Conservation (phyloP, 37 sponge, comb jelly and placozoan species). For the Beroe forskalii region DNA sequence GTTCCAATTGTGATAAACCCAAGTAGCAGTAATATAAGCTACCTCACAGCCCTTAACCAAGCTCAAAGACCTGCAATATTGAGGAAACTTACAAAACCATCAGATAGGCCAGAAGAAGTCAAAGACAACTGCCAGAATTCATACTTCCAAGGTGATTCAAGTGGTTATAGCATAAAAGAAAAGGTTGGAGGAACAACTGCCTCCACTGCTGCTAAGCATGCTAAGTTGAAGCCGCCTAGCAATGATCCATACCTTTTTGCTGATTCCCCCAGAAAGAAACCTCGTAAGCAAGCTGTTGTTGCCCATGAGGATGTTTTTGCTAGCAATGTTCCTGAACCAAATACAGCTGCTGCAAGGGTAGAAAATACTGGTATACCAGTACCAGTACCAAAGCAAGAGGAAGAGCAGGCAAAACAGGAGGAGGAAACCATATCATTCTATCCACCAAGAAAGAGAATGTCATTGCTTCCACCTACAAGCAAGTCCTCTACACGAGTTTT, state of each 20-base stretch:
- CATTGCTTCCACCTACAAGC: neutral
- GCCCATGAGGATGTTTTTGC: constrained; percentile 56
- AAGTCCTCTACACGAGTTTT: constrained; percentile 12
- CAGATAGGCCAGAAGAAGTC: neutral
- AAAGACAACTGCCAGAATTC: constrained; percentile 6
- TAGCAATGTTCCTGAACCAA: constrained; percentile 31
- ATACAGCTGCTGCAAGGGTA: neutral
- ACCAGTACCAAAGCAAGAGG: neutral
- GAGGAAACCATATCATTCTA: constrained; percentile 38
- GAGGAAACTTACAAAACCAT: constrained; percentile 23
- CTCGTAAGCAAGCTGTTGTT: constrained; percentile 37
- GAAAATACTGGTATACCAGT: neutral
- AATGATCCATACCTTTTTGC: constrained; percentile 46
- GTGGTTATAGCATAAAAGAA: neutral
- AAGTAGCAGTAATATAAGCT: constrained; percentile 32
- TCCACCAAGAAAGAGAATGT: constrained; percentile 34
- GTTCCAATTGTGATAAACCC: constrained; percentile 47
- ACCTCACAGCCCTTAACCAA: constrained; percentile 6
- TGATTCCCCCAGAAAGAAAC: constrained; percentile 61
- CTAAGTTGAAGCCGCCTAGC: neutral
- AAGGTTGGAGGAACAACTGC: neutral
- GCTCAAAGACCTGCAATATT: constrained; percentile 49
- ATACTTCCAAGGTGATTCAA: constrained; percentile 10
- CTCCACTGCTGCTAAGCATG: neutral
- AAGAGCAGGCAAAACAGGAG: neutral